Evolutionary conservation across 2,113 vertebrate species (phyloP).

Genomic region (Neodon shergylaensis): DNA sequence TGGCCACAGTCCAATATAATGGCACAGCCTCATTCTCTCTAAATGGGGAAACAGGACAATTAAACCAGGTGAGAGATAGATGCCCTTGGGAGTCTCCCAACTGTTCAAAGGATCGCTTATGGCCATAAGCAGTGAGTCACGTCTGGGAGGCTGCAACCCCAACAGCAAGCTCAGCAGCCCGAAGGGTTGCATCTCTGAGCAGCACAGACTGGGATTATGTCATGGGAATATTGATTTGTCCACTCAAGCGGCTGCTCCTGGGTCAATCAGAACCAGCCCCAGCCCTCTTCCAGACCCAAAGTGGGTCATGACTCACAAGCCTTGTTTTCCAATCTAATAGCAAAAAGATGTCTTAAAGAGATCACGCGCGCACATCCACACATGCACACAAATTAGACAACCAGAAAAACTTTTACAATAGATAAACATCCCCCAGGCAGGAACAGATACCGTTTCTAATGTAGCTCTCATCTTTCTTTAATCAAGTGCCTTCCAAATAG

Average conservation of each 20-base stretch:
- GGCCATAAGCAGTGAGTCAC: neutral
- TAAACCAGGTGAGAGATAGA: neutral
- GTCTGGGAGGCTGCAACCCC: neutral
- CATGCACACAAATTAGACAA: neutral
- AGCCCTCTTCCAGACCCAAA: neutral
- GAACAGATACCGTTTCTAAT: accelerated
- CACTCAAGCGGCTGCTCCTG: neutral
- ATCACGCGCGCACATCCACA: neutral
- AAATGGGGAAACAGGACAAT: neutral
- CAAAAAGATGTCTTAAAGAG: constrained; percentile 35
- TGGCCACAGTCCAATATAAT: neutral
- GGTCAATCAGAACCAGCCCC: neutral
- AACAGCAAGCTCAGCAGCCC: no score
- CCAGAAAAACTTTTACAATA: neutral
- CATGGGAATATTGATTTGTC: neutral
- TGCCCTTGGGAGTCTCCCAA: neutral
- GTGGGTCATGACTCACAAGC: neutral
- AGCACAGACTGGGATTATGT: neutral
- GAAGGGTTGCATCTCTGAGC: neutral
- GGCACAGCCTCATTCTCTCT: neutral
- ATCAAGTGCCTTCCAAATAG: neutral
- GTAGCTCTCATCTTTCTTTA: neutral
- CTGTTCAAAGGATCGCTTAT: neutral
- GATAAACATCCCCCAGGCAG: neutral
- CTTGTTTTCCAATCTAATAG: neutral